These are phyloP conservation scores for Sakesphorus luctuosus DNA, from an alignment of 2,113 vertebrate genomes.

Conservation along the genomic window DNA sequence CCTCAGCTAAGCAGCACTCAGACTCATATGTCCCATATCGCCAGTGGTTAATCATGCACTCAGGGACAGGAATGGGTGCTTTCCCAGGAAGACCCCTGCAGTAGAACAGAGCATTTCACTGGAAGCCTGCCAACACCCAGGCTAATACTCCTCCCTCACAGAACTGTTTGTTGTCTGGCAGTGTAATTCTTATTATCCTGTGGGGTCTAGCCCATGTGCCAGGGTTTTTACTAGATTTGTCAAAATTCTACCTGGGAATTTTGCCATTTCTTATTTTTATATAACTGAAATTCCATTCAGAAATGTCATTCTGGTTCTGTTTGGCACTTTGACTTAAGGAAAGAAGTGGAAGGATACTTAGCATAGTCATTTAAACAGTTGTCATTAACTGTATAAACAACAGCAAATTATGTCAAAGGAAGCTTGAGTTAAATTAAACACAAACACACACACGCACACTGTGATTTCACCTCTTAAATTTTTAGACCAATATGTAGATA, in stretches of 20 bases:
- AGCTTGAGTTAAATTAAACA: background rate
- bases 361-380: background rate
- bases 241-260: background rate
- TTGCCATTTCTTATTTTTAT: slow-evolving; percentile 1
- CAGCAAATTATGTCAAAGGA: background rate
- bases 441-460: background rate
- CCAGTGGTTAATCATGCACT: background rate
- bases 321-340: background rate
- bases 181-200: background rate
- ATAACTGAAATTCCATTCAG: background rate
- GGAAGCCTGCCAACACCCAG: background rate
- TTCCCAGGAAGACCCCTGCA: slow-evolving; percentile 35
- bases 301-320: background rate
- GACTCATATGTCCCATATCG: background rate
- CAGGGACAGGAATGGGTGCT: background rate
- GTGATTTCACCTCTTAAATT: background rate
- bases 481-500: background rate
- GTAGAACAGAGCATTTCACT: background rate
- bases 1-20: background rate
- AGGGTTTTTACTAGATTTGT: background rate
- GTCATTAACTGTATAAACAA: background rate
- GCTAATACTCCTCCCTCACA: background rate
- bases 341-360: background rate
- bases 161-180: background rate
- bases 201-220: background rate